Evolutionary conservation across 53 echinoderm and acorn worm genomes (phyloP), one percentile per base, ranked within the genome.

Genomic region (Holothuria leucospilota): DNA sequence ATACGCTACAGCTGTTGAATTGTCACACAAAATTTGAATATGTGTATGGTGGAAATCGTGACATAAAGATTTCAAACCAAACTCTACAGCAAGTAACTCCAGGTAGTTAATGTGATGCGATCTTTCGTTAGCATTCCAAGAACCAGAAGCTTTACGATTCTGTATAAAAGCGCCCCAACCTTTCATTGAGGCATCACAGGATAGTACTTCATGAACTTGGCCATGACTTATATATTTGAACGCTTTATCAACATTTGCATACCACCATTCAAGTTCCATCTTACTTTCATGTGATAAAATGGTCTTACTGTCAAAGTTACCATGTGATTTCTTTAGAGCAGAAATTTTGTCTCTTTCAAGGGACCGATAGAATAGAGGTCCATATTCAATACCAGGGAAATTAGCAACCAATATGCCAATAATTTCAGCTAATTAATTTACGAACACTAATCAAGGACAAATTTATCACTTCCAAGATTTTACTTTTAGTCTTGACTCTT

Each of bases 321-420:
- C 88, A 75, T 24, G 52, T 27, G 70, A 29, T 60, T 39, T n/a
- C 53, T 59, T 63, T 52, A 91, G 53, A 34, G 88, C 92, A 63
- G 42, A 18, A 41, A 62, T 71, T 59, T 85, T 87, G 59, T 78
- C 88, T 29, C 34, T 40, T 61, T 91, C 82, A 28, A 84, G 61
- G 20, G 42, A 81, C 63, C 86, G 84, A 29, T 92, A 92, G 20
- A 27, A 82, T 29, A 89, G 28, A 58, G 71, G 89, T 39, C 85
- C 82, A 78, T 71, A 89, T 81, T 88, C 79, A n/a, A n/a, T n/a
- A n/a, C n/a, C n/a, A n/a, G n/a, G n/a, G n/a, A n/a, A n/a, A n/a
- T n/a, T n/a, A n/a, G 87, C 85, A 27, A 92, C 86, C 51, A 92
- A 21, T 9, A 75, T 65, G 28, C 92, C 92, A 68, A 91, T 88